phyloP scores from a whole-genome alignment of 2,888 invertebrate species.

The Thereva nobilitata region DNA sequence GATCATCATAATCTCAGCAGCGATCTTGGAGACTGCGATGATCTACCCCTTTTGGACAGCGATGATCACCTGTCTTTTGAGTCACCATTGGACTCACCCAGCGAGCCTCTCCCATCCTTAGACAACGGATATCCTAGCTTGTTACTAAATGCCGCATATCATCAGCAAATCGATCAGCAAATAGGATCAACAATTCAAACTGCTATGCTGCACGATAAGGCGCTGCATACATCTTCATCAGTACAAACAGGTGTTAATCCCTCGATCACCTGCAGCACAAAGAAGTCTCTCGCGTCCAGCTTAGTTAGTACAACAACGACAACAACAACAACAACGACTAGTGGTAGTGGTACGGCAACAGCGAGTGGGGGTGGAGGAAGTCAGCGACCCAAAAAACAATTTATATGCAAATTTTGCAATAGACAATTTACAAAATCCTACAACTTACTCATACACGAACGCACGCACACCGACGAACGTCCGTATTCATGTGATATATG shows the following conservation, averaged over 20 bases:
- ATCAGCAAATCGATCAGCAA: slow-evolving; percentile 56
- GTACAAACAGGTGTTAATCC: slow-evolving; percentile 39
- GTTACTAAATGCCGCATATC: slow-evolving; percentile 70
- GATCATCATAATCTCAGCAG: slow-evolving; percentile 45
- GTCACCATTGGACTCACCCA: slow-evolving; percentile 60
- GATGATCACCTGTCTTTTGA: slow-evolving; percentile 72
- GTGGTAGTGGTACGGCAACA: slow-evolving; percentile 43
- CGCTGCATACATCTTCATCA: slow-evolving; percentile 33
- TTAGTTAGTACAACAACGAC: slow-evolving; percentile 17
- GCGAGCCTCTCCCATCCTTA: slow-evolving; percentile 59
- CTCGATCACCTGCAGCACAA: slow-evolving; percentile 33
- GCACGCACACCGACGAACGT: slow-evolving; percentile 96
- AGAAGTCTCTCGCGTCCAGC: slow-evolving; percentile 17
- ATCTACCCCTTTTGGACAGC: slow-evolving; percentile 72
- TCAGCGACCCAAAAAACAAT: slow-evolving; percentile 92
- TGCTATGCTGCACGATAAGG: slow-evolving; percentile 44
- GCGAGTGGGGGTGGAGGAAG: slow-evolving; percentile 46
- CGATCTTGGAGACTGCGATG: slow-evolving; percentile 73
- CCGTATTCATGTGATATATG: slow-evolving; percentile 98
- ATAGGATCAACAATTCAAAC: slow-evolving; percentile 31
- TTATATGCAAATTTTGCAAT: slow-evolving; percentile 97
- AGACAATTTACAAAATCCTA: slow-evolving; percentile 97
- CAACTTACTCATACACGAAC: slow-evolving; percentile 94
- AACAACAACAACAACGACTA: slow-evolving; percentile 30
- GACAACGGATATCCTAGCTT: slow-evolving; percentile 73